Base-by-base conservation (phyloP, 2,113 vertebrate species). In the Myrmecophaga tridactyla region DNA sequence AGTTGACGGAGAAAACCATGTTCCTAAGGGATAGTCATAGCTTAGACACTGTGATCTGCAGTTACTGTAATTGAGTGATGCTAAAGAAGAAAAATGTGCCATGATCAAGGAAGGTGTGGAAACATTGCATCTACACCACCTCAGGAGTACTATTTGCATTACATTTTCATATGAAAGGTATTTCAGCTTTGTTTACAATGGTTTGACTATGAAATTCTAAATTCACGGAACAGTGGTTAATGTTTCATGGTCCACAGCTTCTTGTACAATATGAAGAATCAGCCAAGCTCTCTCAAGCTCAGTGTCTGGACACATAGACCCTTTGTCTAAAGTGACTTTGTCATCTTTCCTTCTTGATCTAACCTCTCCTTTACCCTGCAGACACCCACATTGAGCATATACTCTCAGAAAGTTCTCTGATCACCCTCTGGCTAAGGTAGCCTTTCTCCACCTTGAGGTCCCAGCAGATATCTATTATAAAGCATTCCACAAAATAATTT, bases 121-220 rank as follows among this genome's bases (percentile, higher is more conserved):
- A 90, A 63, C 39, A 65, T 80, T 31, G 25, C 12, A 11, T 65
- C 6, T 65, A 6, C 31, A 39, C 51, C 25, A 41, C 51, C 43
- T 84, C 60, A 34, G 13, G 51, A 87, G 58, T 82, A 14, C 18
- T 77, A 67, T 89, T 85, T 89, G 48, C 21, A 39, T 58, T 76
- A 86, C 2, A 81, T 90, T 88, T 96, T 46, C 77, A 90, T 58
- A 29, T 65, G 48, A 89, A 92, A 86, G 43, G 12, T 13, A 87
- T 78, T 41, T 80, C 80, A 75, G 2, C 34, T 93, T 95, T 81
- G 48, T 89, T 20, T 95, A 39, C 11, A 62, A 51, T 91, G 91
- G 80, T 31, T 89, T 89, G 39, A 70, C 27, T 76, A 41, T 65
- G 63, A 46, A 73, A 86, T 89, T 89, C 2, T n/a, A 80, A 73